Evolutionary conservation across 1,140 invertebrate species (phyloP), one percentile per base, ranked within the genome.

Genomic region (Ptiloglossa arizonensis): DNA sequence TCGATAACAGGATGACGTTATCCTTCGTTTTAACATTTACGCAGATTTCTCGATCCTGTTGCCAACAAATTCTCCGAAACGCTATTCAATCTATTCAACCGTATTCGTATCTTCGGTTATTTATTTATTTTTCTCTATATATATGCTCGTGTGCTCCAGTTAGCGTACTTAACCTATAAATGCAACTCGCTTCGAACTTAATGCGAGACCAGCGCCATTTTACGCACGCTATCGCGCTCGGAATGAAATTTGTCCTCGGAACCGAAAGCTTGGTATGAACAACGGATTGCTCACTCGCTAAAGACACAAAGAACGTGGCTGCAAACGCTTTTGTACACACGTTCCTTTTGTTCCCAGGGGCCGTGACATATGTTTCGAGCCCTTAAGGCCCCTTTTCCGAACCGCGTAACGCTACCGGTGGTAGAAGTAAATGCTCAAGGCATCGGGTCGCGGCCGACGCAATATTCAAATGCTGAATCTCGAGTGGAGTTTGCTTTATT

Each of bases 301-400:
- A 76, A 59, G 73, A 50, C 32, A 35, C 44, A 24, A 46, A 22
- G 54, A 68, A 48, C 54, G 17, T 11, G 22, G 41, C 50, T 59
- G 11, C 27, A 48, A 81, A 71, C 67, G 75, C 50, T 66, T 73
- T 74, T 59, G 57, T 64, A 22, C 78, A 38, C 22, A 24, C 48
- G 22, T 22, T 22, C 63, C 59, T 71, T 85, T 85, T 85, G 82
- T 84, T 73, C 80, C 48, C 32, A n/a, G 22, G 24, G 69, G n/a
- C n/a, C 70, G 70, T 81, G 83, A 85, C 83, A 85, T 78, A 81
- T 85, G 79, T 66, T 57, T 70, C 69, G 60, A 70, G 66, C 59
- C 54, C 48, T 73, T 74, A 38, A 67, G 69, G 59, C 69, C 59
- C 66, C n/a, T n/a, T 81, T 71, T 85, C 50, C 50, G 52, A 73